Base-by-base conservation (phyloP, 2,797 vertebrate species). In the Mycteria americana region DNA sequence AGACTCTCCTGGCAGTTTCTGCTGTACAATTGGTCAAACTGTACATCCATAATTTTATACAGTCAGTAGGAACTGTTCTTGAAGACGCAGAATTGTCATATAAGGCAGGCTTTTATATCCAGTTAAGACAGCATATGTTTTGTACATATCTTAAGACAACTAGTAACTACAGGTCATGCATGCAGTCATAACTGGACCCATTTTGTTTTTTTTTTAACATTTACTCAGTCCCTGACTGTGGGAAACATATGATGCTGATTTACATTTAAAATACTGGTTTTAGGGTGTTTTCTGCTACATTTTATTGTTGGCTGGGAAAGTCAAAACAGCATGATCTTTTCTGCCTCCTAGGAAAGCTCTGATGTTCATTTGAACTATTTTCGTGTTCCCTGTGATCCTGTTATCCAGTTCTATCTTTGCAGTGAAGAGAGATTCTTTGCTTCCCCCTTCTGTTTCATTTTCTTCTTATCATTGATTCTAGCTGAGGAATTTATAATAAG, bases 321-420 rank as follows among this genome's bases (percentile, higher is more conserved):
- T 46, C 50, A 77, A 80, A 80, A 4, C 14, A 80, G 10, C 17
- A 45, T n/a, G 22, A 51, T 33, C 5, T 73, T 57, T 31, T 53
- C 11, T 77, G 31, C 23, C 19, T 70, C 30, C 13, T 37, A 28
- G 28, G 23, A 89, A 84, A 62, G 8, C 4, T 54, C 8, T 82
- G 45, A 39, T 33, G 9, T 8, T 24, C 8, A 35, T 89, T 45
- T 69, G 31, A 85, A 37, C 11, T 19, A 37, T 72, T 31, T 85
- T 46, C 3, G 0, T 56, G 6, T 69, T 86, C 25, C 17, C 31
- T 53, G 5, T 3, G 2, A 48, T 62, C 7, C 25, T 0, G 0
- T 74, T 81, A 50, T n/a, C 10, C 18, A 31, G 6, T 48, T 67
- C 28, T 45, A 7, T 43, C 17, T 57, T 50, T 63, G 5, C 6